These are phyloP conservation scores for Chironex yamaguchii DNA, from an alignment of 30 jellyfish, hydroid and myxozoan genomes.

Conservation along the genomic window DNA sequence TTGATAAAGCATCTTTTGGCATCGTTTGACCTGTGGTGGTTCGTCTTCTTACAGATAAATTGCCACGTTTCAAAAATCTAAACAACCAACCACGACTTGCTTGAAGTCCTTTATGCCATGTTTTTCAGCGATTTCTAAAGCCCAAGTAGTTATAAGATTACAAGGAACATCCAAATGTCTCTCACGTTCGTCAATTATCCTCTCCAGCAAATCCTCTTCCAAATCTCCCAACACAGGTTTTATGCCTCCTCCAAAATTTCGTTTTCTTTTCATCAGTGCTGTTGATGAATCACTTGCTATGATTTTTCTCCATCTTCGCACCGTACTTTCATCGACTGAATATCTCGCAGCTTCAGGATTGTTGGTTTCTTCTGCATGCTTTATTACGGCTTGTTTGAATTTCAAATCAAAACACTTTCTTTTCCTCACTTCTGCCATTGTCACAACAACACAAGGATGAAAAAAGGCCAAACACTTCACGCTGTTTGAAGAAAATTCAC, in stretches of 20 bases:
- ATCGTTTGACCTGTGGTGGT: constrained; percentile 57
- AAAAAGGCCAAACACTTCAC: not conserved
- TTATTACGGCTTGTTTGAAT: not conserved
- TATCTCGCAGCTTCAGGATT: not conserved
- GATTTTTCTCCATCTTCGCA: not conserved
- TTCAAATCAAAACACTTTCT: not conserved
- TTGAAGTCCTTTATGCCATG: constrained; percentile 43
- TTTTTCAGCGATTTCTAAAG: constrained; percentile 3
- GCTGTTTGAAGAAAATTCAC: not conserved
- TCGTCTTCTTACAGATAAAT: constrained; percentile 27
- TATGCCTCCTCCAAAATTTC: constrained; percentile 35
- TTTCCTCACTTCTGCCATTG: not conserved
- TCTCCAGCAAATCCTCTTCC: constrained; percentile 60
- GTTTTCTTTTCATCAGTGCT: constrained; percentile 22
- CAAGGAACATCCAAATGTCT: constrained; percentile 33
- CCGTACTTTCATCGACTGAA: not conserved
- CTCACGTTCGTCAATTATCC: constrained; percentile 61
- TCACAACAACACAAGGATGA: not conserved
- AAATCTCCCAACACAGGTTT: constrained; percentile 37
- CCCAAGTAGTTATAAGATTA: constrained; percentile 46
- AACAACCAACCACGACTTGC: constrained; percentile 64
- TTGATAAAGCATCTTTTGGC: constrained; percentile 36
- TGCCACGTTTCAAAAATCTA: constrained; percentile 12
- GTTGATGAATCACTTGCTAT: constrained; percentile 2
- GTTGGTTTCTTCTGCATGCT: not conserved